Evolutionary conservation across 35 echinoderm and acorn worm genomes (phyloP), one percentile per base, ranked within the genome.

Genomic region (Acanthaster planci): DNA sequence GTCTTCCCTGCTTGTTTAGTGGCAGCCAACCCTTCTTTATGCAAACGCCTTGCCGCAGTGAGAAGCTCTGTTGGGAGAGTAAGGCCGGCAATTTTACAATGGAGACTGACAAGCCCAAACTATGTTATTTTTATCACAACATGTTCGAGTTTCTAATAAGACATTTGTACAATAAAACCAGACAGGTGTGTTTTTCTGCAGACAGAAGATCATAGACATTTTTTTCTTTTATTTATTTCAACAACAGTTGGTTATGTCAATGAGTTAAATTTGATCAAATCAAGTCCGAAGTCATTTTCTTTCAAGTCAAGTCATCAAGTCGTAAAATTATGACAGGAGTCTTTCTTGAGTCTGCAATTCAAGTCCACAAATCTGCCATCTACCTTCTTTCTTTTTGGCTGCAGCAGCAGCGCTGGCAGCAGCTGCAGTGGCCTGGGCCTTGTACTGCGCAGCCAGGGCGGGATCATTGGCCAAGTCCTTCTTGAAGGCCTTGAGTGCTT

Each of bases 401-500:
- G 79, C 44, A 8, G 39, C 79, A 81, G 79, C 79, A 23, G 21
- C 29, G 27, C 6, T 47, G 15, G 79, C 79, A 2, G 16, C 79
- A 81, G 79, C 79, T 51, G 40, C 22, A 52, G 17, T 44, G 18
- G 40, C 40, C 32, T 52, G 21, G 51, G 79, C 79, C 36, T 86
- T 92, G 78, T 97, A 97, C 53, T 97, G 83, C 19, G 58, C 59
- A 21, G 87, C 84, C 39, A 97, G 50, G 34, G 67, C 57, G 30
- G 84, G 84, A 78, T 97, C 92, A 17, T 90, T 87, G 5, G 52
- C 77, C 15, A 89, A 82, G 84, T 97, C 95, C 64, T 97, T 90
- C 84, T 97, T 85, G 82, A 97, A 97, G 27, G 87, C 87, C 78
- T 93, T 93, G 37, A 97, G 35, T 34, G 95, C 95, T 72, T 78